Evolutionary conservation across 2,888 invertebrate genomes (phyloP), one percentile per base, ranked within the genome.

Genomic region (Operophtera brumata): DNA sequence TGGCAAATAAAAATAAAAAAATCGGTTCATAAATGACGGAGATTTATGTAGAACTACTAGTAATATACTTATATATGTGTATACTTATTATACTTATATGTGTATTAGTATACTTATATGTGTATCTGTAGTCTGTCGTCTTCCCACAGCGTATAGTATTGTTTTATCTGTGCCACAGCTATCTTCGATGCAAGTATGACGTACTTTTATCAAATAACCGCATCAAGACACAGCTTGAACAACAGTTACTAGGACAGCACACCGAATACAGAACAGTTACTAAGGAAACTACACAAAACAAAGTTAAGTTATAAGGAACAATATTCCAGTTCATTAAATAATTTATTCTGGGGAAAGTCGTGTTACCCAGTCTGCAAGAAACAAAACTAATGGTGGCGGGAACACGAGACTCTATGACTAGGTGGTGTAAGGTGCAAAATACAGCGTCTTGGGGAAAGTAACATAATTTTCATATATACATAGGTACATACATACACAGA

Each of bases 351-450:
- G 79, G 78, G 80, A 79, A 80, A 82, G 73, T 78, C 75, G 78
- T 74, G 74, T 30, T 32, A 20, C 40, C 25, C 30, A 80, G 74
- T 77, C 77, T 79, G 77, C 83, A 82, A 86, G 88, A 85, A 84
- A 87, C 84, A 79, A 82, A 87, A 86, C 88, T 87, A 87, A 89
- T 89, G 85, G 84, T 79, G 78, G 73, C 67, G 76, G 84, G 75
- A 85, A 88, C 87, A 80, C 78, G 87, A 88, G 84, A 80, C 78
- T 63, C 20, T 20, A 3, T 20, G 20, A 57, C 46, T 59, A 62
- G 50, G 45, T 43, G 68, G 65, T 49, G 41, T 57, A 68, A 62
- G 64, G 20, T 5, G 20, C 5, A 7, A 34, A 8, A 26, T 40
- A 32, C 10, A 45, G 44, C 50, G 50, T 39, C 30, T 43, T 37